phyloP scores from a whole-genome alignment of 2,113 vertebrate species.

The Pongo pygmaeus region DNA sequence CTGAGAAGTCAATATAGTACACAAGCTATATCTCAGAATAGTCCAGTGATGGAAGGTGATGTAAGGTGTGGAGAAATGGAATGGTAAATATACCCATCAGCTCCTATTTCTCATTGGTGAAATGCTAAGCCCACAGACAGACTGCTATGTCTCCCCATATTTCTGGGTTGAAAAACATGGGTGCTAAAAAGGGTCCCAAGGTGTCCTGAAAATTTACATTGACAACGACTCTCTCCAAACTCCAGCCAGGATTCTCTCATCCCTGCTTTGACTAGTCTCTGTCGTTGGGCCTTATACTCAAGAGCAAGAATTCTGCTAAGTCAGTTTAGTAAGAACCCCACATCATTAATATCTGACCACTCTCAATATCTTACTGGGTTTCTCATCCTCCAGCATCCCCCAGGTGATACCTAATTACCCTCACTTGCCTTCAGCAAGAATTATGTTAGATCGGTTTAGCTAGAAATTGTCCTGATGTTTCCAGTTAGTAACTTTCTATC shows the following conservation, averaged over 20 bases:
- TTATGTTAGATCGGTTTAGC: neutral
- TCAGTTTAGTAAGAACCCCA: neutral
- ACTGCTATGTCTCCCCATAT: neutral
- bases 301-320: neutral
- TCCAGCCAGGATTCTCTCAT: neutral
- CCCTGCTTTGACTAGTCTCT: neutral
- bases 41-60: neutral
- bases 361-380: neutral
- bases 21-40: neutral
- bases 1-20: neutral
- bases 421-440: neutral
- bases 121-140: neutral
- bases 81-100: neutral
- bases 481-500: neutral
- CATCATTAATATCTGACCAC: neutral
- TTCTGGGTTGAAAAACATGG: neutral
- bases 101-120: neutral
- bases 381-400: neutral
- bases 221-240: neutral
- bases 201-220: neutral
- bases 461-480: neutral
- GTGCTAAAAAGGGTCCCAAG: neutral
- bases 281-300: neutral
- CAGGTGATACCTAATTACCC: neutral
- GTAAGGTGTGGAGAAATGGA: neutral